A percentile compares a stretch with the other conserved stretches of the same genome.
phyloP scores from a whole-genome alignment of 2,888 invertebrate genomes.

The Drosophila tanythrix region DNA sequence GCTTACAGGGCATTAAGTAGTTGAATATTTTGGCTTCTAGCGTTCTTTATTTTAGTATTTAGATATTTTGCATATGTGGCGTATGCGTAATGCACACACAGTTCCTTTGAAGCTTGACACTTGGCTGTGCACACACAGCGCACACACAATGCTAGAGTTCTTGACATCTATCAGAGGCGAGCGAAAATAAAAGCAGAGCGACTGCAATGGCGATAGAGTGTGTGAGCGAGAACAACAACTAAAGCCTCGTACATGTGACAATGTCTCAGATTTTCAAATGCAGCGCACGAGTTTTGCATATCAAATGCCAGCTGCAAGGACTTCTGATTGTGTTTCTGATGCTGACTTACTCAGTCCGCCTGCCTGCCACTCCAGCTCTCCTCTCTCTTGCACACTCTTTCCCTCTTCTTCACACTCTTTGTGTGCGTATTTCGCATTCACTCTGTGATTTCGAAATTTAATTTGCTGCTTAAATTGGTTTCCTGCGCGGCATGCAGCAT shows the following conservation, averaged over 20 bases:
- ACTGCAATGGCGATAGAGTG: background rate
- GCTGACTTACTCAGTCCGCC: slow-evolving; percentile 18
- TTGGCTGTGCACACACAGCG: slow-evolving; percentile 2
- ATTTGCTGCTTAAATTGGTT: slow-evolving; percentile 35
- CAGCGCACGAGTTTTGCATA: slow-evolving; percentile 64
- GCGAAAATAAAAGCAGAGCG: background rate
- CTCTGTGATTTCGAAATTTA: slow-evolving; percentile 55
- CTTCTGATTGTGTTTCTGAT: slow-evolving; percentile 44
- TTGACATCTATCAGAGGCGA: slow-evolving; percentile 43
- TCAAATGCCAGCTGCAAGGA: slow-evolving; percentile 51
- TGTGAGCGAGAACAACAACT: slow-evolving; percentile 16
- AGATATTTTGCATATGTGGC: slow-evolving; percentile 62
- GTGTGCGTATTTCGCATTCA: background rate
- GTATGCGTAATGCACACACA: slow-evolving; percentile 61
- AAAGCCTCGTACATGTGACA: slow-evolving; percentile 49
- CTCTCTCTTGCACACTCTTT: background rate
- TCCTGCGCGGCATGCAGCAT: slow-evolving; percentile 19
- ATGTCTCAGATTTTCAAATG: slow-evolving; percentile 69
- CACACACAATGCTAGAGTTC: slow-evolving; percentile 16
- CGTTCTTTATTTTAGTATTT: background rate
- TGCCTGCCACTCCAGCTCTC: background rate
- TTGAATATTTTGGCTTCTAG: slow-evolving; percentile 2
- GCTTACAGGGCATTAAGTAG: background rate
- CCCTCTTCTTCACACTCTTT: background rate
- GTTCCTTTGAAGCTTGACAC: slow-evolving; percentile 27